These are phyloP conservation scores for Tinamus major DNA, from an alignment of 2,797 vertebrate genomes.

Conservation along the genomic window DNA sequence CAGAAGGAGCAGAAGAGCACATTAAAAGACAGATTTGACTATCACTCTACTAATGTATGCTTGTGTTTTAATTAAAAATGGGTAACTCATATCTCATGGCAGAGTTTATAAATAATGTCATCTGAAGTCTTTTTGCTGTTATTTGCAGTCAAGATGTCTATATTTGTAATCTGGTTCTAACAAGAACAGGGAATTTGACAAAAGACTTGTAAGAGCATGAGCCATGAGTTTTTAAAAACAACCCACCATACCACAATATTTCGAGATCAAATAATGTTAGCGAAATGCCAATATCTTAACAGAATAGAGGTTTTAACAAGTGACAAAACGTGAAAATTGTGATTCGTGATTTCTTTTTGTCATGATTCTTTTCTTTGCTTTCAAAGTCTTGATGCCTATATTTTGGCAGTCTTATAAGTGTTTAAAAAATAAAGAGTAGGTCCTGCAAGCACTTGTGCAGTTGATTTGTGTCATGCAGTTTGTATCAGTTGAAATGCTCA, in stretches of 20 bases:
- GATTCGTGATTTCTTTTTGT: background rate
- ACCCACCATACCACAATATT: background rate
- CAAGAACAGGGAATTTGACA: background rate
- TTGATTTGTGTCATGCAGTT: background rate
- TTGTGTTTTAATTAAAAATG: background rate
- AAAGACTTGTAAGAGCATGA: background rate
- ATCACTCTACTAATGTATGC: background rate
- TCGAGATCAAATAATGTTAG: background rate
- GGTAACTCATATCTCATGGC: background rate
- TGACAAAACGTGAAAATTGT: background rate
- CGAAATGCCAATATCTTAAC: background rate
- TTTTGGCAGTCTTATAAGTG: background rate
- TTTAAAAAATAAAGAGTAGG: background rate
- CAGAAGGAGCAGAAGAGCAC: background rate
- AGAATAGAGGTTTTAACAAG: background rate
- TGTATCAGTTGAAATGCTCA: background rate
- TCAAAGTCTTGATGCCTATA: background rate
- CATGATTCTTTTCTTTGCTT: background rate
- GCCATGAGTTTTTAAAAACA: background rate
- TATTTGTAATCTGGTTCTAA: background rate
- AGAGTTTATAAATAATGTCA: background rate
- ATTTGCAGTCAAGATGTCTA: background rate
- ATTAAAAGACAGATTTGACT: background rate
- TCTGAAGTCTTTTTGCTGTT: background rate
- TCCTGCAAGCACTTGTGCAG: background rate